Percentiles rank a stretch among this genome's conserved stretches.
Evolutionary conservation across 2,797 vertebrate species (phyloP).

Genomic region (Pseudocheirus occidentalis): DNA sequence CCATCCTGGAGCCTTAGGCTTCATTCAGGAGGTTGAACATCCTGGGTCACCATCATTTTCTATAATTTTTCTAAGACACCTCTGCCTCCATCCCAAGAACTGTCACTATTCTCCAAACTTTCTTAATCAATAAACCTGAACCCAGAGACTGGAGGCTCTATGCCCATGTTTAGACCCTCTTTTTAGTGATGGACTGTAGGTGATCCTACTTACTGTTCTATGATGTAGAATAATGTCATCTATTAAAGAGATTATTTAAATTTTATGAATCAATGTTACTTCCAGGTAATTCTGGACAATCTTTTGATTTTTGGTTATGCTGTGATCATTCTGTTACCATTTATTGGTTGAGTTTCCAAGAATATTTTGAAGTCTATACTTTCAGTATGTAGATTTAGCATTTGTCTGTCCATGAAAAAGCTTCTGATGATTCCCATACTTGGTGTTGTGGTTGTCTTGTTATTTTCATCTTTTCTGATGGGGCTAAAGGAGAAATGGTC

Average conservation of each 20-base stretch:
- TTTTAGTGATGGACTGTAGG: neutral
- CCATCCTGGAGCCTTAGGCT: neutral
- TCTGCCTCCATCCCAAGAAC: neutral
- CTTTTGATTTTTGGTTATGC: neutral
- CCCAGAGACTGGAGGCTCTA: neutral
- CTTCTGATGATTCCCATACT: neutral
- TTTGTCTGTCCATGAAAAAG: neutral
- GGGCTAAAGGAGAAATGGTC: neutral
- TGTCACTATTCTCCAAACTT: neutral
- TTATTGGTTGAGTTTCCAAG: neutral
- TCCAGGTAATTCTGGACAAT: neutral
- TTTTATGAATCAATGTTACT: neutral
- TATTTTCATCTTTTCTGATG: no score
- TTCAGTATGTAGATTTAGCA: neutral
- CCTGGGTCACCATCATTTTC: neutral
- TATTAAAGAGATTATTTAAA: neutral
- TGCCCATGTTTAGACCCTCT: neutral
- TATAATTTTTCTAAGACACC: neutral
- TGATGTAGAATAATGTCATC: neutral
- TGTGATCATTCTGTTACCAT: neutral
- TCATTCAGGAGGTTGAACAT: neutral
- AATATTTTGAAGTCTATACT: neutral
- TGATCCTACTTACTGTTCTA: neutral
- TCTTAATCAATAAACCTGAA: neutral
- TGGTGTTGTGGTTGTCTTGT: no score